Evolutionary conservation across 2,888 invertebrate genomes (phyloP), one percentile per base, ranked within the genome.

Genomic region (Dicyrtomina minuta): DNA sequence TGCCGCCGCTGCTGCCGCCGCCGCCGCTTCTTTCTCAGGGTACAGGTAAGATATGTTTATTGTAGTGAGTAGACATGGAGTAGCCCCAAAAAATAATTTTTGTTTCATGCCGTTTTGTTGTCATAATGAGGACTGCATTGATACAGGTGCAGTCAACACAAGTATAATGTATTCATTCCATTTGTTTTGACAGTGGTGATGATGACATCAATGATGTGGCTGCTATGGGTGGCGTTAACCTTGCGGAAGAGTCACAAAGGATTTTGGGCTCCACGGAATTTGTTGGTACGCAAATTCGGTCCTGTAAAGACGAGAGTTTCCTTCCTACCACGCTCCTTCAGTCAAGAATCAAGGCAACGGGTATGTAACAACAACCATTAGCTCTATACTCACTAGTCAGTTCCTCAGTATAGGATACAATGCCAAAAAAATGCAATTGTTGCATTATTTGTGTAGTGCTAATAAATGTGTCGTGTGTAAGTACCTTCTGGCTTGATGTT

Each of bases 151-250:
- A n/a, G n/a, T n/a, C n/a, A n/a, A n/a, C n/a, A n/a, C n/a, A n/a
- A n/a, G n/a, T n/a, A n/a, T n/a, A 33, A 33, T 33, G 8, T 33
- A 33, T 8, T 26, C 13, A 56, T 56, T 24, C 22, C n/a, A 22
- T 56, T 56, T 56, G 26, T 56, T 33, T 6, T 56, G n/a, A 15
- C 15, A 84, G 88, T 73, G 93, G 92, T 53, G 95, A 96, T 80
- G 96, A 96, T 81, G 96, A 98, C 82, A 96, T 97, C 80, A 98
- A 97, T 81, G 97, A 98, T 84, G 97, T 98, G 15, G 96, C 97
- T 39, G 96, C 97, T 12, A 97, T 98, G 97, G 97, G 97, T 74
- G 97, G 97, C 62, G 97, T 98, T 67, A 98, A 98, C 84, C 86
- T 98, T 79, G 92, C 92, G 0, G 97, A 98, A 83, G 97, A 98